phyloP scores from a whole-genome alignment of 2,113 vertebrate genomes.

The Myotis yumanensis region DNA sequence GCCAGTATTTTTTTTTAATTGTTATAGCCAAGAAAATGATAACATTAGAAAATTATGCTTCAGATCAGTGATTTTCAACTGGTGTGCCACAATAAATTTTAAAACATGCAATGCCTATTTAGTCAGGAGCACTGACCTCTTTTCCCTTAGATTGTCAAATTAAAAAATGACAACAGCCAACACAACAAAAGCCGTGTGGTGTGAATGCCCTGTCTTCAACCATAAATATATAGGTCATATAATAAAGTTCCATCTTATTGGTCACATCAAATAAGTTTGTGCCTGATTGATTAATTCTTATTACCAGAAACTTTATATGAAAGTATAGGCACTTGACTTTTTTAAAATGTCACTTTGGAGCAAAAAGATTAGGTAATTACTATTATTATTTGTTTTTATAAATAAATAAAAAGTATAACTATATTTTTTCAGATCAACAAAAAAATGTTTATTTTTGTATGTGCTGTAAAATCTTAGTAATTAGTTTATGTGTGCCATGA shows the following conservation, averaged over 20 bases:
- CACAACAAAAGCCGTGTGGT: not conserved
- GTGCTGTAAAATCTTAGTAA: not conserved
- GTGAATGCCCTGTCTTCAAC: not conserved
- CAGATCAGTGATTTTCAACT: not conserved
- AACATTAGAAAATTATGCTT: not conserved
- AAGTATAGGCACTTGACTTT: not conserved
- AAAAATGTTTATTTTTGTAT: not conserved
- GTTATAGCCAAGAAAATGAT: not conserved
- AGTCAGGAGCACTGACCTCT: too few species aligned
- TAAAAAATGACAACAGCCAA: not conserved
- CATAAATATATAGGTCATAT: not conserved
- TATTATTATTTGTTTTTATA: not conserved
- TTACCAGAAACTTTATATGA: not conserved
- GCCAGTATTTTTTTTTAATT: not conserved
- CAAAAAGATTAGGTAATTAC: not conserved
- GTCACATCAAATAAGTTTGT: not conserved
- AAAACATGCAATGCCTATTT: not conserved
- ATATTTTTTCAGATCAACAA: not conserved
- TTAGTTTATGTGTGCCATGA: too few species aligned
- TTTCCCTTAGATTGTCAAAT: not conserved
- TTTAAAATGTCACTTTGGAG: not conserved
- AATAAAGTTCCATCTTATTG: not conserved
- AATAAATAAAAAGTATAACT: not conserved
- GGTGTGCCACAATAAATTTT: not conserved
- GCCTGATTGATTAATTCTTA: not conserved